Evolutionary conservation across 2,888 invertebrate species (phyloP).

Genomic region (Sinelater perroti): DNA sequence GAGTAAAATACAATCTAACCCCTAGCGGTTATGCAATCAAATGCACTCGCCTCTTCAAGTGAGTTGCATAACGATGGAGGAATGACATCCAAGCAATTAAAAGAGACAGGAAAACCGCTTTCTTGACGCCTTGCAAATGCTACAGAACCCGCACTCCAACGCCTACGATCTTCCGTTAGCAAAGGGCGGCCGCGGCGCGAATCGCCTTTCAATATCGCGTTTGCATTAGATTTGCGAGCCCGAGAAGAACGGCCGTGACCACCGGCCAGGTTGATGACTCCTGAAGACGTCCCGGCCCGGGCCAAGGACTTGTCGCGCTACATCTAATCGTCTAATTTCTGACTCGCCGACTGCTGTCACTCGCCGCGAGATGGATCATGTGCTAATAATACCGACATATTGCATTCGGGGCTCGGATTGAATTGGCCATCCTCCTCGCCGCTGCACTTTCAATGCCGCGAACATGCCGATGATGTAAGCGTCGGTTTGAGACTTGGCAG

Average conservation of each 20-base stretch:
- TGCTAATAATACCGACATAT: constrained; percentile 13
- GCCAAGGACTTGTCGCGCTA: constrained; percentile 29
- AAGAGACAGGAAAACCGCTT: too few relatives aligned
- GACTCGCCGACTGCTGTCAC: constrained; percentile 9
- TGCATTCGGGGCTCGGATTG: constrained; percentile 1
- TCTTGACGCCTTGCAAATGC: background rate
- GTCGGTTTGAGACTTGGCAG: too few relatives aligned
- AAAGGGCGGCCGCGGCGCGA: background rate
- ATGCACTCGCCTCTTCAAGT: too few relatives aligned
- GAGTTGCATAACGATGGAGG: too few relatives aligned
- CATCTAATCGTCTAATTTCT: constrained; percentile 14
- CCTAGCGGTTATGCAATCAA: too few relatives aligned
- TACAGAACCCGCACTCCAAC: background rate
- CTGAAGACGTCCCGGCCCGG: constrained; percentile 24
- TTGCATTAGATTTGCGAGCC: constrained; percentile 29
- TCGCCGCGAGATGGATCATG: background rate
- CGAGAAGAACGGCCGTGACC: constrained; percentile 26
- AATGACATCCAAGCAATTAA: too few relatives aligned
- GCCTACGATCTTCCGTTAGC: too few relatives aligned
- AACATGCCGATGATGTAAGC: too few relatives aligned
- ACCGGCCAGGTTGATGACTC: constrained; percentile 34
- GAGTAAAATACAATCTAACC: too few relatives aligned
- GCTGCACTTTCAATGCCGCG: too few relatives aligned
- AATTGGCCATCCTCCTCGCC: too few relatives aligned
- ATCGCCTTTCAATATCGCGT: constrained; percentile 9